Evolutionary conservation across 2,888 invertebrate species (phyloP), one percentile per base, ranked within the genome.

Genomic region (Acrobasis repandana): DNA sequence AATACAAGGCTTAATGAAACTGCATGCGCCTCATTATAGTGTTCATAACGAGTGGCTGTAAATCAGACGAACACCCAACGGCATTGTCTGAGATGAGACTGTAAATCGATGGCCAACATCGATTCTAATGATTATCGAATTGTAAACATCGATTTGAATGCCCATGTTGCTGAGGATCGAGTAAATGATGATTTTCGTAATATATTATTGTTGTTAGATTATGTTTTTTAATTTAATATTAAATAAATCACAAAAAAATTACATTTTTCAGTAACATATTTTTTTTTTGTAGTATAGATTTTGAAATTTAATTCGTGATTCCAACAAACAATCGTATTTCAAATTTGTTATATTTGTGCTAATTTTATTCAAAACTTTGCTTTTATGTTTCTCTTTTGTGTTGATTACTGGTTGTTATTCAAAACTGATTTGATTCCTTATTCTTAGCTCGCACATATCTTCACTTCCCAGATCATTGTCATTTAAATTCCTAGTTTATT

Each of bases 21-120:
- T 76, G 83, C 83, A 85, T 70, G 85, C 84, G 85, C 88, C 89
- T 90, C 90, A 89, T 88, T 89, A 89, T 80, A 76, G 79, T 75
- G 70, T 76, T 80, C 83, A 80, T 87, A 88, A 89, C 88, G 85
- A 88, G 82, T 79, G 77, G 74, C 76, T 83, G 88, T 88, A 89
- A 90, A 88, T 90, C 90, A 88, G 82, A 75, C 82, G 79, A 79
- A 83, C 88, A 84, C 88, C 84, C 85, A 76, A 76, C 78, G 87
- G 84, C 84, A 88, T 88, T 88, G 87, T 88, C 85, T 86, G 69
- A 66, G 73, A 71, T 76, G 71, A 74, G 78, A 79, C 66, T 66
- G 65, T 67, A 66, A 67, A 67, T 72, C 75, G 73, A 72, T 73
- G 74, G 72, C 69, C 73, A 67, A 74, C 74, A 66, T 69, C 73